Conservation (phyloP, 2,888 invertebrate species). For the Synanthedon vespiformis region DNA sequence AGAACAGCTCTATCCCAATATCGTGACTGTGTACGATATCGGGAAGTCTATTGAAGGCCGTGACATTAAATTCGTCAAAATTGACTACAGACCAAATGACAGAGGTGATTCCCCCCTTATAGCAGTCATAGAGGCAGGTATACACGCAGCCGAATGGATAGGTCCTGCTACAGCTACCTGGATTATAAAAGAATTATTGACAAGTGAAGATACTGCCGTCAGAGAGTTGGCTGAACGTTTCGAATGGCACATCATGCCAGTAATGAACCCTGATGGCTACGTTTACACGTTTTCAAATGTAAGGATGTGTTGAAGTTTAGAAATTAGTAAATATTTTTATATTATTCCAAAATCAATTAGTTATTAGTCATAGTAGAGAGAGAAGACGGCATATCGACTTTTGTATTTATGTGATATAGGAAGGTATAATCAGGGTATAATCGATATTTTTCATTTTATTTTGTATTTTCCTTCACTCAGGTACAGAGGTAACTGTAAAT, state of each 20-base stretch:
- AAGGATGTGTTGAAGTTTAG: too few relatives aligned
- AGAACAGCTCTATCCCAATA: slow-evolving; percentile 47
- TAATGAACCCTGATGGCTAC: slow-evolving; percentile 81
- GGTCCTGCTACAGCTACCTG: slow-evolving; percentile 76
- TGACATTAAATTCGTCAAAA: slow-evolving; percentile 59
- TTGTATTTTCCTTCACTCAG: too few relatives aligned
- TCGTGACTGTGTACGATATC: slow-evolving; percentile 58
- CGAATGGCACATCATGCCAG: slow-evolving; percentile 83
- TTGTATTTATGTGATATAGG: too few relatives aligned
- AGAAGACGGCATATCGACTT: too few relatives aligned
- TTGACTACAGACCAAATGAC: slow-evolving; percentile 37
- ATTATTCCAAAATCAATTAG: not conserved
- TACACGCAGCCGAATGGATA: slow-evolving; percentile 80
- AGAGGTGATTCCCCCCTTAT: slow-evolving; percentile 34
- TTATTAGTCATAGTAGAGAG: not conserved
- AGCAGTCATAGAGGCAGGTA: slow-evolving; percentile 75
- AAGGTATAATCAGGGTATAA: too few relatives aligned
- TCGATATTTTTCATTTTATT: too few relatives aligned
- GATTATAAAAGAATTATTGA: slow-evolving; percentile 76
- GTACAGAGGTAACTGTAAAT: too few relatives aligned
- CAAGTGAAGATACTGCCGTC: slow-evolving; percentile 62
- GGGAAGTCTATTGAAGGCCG: slow-evolving; percentile 73
- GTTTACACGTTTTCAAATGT: slow-evolving; percentile 73
- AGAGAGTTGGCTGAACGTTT: slow-evolving; percentile 71
- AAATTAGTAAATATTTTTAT: too few relatives aligned